Base-by-base conservation (phyloP, 2,888 invertebrate genomes). In the Acrobasis consociella region DNA sequence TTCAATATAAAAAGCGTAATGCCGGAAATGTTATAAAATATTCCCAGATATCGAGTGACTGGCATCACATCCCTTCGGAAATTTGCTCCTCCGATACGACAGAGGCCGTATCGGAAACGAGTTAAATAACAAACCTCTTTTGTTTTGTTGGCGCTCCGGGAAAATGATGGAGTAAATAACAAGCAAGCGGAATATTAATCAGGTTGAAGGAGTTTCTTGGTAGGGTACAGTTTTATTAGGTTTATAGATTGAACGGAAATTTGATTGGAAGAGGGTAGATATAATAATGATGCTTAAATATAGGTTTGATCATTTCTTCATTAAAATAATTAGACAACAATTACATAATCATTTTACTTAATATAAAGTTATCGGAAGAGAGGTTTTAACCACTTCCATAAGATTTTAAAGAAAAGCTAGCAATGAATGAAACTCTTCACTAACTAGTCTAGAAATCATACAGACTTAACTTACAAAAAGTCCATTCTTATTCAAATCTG, bases 91-190 rank as follows among this genome's bases (percentile, higher is more conserved):
- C 73, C 82, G 81, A 86, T 88, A 88, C 89, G 85, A 81, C 82
- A 78, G 80, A 81, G 86, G 87, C 85, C 78, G 86, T 91, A 91
- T 92, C 89, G 90, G 89, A 92, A 92, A 91, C 86, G 88, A 90
- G 90, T 91, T 89, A 90, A 91, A 87, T 87, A 87, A 89, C 84
- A 82, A 77, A 82, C 81, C 87, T 83, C 88, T 85, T 89, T 87
- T 86, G 87, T 84, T 84, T 85, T 80, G 80, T 79, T 82, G 82
- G 81, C 77, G 86, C 84, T 78, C 76, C 71, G 72, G 76, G 83
- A 86, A 85, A 88, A 87, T 86, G 77, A 78, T 73, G 73, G 72
- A 78, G 78, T 77, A 77, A 80, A 81, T 77, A 87, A 86, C 85
- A 86, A 85, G 81, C 78, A 73, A 73, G 77, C 79, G 71, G 89